Percentiles rank a stretch among this genome's conserved stretches.
phyloP scores from a whole-genome alignment of 2,888 invertebrate species.

The Catonia carolina region DNA sequence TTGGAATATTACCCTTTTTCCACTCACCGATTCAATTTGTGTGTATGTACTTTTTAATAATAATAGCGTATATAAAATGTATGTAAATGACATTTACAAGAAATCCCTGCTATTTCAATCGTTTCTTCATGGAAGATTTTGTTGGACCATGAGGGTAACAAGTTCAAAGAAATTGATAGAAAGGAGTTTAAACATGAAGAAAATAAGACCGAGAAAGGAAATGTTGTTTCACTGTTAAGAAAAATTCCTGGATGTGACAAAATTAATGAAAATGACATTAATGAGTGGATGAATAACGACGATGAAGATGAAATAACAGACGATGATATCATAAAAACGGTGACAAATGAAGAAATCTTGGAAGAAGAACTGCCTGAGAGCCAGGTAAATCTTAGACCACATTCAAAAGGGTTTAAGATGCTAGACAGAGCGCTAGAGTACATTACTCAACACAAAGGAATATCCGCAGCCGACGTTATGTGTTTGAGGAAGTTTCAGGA shows the following conservation, averaged over 20 bases:
- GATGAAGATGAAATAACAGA: background rate
- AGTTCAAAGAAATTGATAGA: too few relatives aligned
- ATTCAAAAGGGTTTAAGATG: background rate
- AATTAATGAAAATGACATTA: background rate
- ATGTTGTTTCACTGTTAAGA: background rate
- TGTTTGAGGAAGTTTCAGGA: background rate
- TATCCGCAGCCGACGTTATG: background rate
- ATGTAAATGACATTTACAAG: too few relatives aligned
- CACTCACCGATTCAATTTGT: too few relatives aligned
- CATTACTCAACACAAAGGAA: background rate
- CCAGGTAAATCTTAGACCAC: background rate
- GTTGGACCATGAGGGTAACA: too few relatives aligned
- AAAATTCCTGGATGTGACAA: background rate
- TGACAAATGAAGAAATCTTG: background rate
- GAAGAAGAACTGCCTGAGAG: background rate
- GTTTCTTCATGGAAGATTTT: background rate
- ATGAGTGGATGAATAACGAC: background rate
- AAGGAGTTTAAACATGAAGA: too few relatives aligned
- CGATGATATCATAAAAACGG: background rate
- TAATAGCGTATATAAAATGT: too few relatives aligned
- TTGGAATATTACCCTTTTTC: too few relatives aligned
- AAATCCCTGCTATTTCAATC: background rate
- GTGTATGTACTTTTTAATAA: too few relatives aligned
- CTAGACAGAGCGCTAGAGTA: background rate
- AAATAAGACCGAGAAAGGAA: too few relatives aligned